These are phyloP conservation scores for Paralichthys olivaceus DNA, from an alignment of 2,113 vertebrate species.

Conservation along the genomic window DNA sequence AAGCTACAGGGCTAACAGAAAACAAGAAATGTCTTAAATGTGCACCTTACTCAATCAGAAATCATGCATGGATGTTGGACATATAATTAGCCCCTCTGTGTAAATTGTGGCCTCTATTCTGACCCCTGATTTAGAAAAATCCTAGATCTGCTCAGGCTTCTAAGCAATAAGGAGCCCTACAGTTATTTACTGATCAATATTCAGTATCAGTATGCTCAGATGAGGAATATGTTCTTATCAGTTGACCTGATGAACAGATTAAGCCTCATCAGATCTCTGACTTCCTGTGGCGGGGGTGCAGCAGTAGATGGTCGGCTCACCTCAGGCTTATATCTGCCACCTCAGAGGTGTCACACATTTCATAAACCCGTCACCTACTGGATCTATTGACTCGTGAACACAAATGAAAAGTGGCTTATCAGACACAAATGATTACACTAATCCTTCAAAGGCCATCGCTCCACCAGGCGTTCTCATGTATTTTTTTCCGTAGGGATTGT, in stretches of 20 bases:
- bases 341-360: conserved; percentile 29
- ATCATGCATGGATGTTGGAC: no score
- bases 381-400: conserved; percentile 32
- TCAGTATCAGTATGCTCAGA: neutral
- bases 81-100: no score
- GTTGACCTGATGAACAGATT: conserved; percentile 44
- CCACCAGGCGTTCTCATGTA: conserved; percentile 28
- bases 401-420: conserved; percentile 55
- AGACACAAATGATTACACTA: conserved; percentile 55
- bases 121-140: no score
- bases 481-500: conserved; percentile 28
- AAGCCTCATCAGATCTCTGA: conserved; percentile 54
- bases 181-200: conserved; percentile 7
- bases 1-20: no score
- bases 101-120: no score
- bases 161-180: neutral
- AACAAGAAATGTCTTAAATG: no score
- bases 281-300: conserved; percentile 22
- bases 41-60: no score
- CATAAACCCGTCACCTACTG: conserved; percentile 47
- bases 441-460: conserved; percentile 48
- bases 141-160: no score
- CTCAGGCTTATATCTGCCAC: conserved; percentile 12
- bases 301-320: conserved; percentile 14
- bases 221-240: conserved; percentile 20